Evolutionary conservation across 2,888 invertebrate species (phyloP).

Genomic region (Heliconius erato): DNA sequence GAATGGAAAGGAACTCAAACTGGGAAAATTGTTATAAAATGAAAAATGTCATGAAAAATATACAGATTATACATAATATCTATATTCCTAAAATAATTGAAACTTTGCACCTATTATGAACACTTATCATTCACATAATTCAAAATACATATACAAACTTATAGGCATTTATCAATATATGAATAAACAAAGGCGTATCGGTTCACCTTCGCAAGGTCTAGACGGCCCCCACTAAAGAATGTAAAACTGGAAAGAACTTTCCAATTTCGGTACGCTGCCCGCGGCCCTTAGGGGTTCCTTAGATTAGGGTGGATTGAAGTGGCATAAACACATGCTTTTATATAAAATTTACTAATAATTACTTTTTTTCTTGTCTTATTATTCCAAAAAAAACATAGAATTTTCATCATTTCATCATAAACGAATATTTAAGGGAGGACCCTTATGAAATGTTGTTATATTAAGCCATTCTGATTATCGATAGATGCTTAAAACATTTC

Average conservation of each 20-base stretch:
- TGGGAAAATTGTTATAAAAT: no score
- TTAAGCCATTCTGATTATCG: background rate
- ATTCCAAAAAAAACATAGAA: no score
- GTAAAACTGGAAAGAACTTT: slow-evolving; percentile 52
- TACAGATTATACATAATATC: no score
- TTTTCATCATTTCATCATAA: no score
- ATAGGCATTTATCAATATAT: background rate
- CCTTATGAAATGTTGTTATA: background rate
- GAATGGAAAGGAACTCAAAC: no score
- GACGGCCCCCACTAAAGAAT: slow-evolving; percentile 44
- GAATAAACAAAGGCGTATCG: slow-evolving; percentile 26
- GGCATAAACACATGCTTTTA: slow-evolving; percentile 8
- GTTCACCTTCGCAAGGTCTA: slow-evolving; percentile 36
- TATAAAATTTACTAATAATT: background rate
- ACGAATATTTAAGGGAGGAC: no score
- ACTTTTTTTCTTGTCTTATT: background rate
- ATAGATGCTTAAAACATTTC: no score
- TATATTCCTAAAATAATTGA: no score
- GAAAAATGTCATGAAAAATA: no score
- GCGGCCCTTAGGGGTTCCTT: slow-evolving; percentile 48
- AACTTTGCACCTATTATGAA: no score
- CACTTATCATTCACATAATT: no score
- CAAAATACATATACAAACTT: background rate
- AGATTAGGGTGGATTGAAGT: slow-evolving; percentile 16
- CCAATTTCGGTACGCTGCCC: slow-evolving; percentile 52